These are phyloP conservation scores for Sphaeramia orbicularis DNA, from an alignment of 2,797 vertebrate species.

Conservation along the genomic window DNA sequence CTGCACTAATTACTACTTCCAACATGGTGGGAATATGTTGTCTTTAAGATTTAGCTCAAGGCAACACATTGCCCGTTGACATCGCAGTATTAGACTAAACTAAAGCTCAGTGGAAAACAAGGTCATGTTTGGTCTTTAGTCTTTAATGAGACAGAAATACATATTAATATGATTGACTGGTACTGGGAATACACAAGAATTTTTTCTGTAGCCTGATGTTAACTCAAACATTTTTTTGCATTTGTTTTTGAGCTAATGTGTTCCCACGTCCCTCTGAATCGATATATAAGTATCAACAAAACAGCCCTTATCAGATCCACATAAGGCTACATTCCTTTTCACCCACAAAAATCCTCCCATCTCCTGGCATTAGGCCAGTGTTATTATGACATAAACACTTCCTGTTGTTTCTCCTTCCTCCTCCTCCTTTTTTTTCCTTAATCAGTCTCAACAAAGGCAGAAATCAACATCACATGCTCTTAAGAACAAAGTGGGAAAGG, in stretches of 20 bases:
- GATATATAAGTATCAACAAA: conserved; percentile 17
- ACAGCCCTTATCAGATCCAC: conserved; percentile 12
- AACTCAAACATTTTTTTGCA: not conserved
- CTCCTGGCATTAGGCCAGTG: not conserved
- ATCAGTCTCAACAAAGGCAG: conserved; percentile 28
- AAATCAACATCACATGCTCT: conserved; percentile 5
- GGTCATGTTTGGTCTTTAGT: no score
- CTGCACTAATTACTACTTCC: no score
- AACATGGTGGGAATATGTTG: no score
- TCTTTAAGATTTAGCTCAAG: no score
- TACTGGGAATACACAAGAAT: not conserved
- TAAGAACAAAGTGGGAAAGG: conserved; percentile 1
- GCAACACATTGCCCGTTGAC: no score
- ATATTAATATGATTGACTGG: not conserved
- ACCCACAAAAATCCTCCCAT: conserved; percentile 25
- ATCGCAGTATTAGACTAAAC: no score
- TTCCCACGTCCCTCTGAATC: not conserved
- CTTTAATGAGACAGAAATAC: no score
- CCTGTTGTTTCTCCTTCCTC: conserved; percentile 29
- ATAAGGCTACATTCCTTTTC: conserved; percentile 20
- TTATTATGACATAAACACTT: conserved; percentile 36
- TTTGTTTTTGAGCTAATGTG: not conserved
- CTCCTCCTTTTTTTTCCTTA: not conserved
- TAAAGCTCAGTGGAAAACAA: no score
- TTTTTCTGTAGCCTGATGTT: not conserved